Conservation (phyloP, 2,888 invertebrate species). For the Cerceris rybyensis region DNA sequence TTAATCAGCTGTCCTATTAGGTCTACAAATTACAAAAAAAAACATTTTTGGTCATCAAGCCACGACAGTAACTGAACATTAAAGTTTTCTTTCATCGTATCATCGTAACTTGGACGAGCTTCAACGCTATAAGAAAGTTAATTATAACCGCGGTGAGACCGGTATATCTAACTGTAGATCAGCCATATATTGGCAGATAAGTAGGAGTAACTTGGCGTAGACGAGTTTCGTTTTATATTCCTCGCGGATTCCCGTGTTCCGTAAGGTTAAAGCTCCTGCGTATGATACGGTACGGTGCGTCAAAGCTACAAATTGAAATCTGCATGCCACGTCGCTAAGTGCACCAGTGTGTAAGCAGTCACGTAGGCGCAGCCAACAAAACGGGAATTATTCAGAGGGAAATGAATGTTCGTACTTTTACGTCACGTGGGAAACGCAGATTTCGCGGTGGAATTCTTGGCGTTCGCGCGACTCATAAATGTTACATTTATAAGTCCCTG, state of each 20-base stretch:
- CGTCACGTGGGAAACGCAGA: not conserved
- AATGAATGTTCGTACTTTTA: slow-evolving; percentile 1
- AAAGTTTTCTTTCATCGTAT: too few species aligned
- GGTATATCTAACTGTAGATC: too few species aligned
- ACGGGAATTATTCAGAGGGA: slow-evolving; percentile 15
- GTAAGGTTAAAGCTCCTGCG: not conserved
- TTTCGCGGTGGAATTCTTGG: not conserved
- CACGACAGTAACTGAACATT: too few species aligned
- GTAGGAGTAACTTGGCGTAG: not conserved
- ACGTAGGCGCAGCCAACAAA: slow-evolving; percentile 4
- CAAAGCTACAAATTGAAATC: slow-evolving; percentile 12
- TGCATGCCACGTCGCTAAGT: not conserved
- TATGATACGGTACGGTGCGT: not conserved
- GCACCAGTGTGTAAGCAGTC: slow-evolving; percentile 13
- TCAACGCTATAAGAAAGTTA: too few species aligned
- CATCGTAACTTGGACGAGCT: too few species aligned
- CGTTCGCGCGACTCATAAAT: not conserved
- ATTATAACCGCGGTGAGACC: too few species aligned
- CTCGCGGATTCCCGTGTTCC: not conserved
- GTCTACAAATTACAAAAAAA: too few species aligned
- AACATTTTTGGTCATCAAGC: too few species aligned
- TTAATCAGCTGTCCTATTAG: too few species aligned
- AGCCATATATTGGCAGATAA: not conserved
- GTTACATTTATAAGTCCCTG: not conserved
- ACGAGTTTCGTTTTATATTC: slow-evolving; percentile 2